Conservation (phyloP, 2,113 vertebrate genomes). For the Rhipidura dahli region DNA sequence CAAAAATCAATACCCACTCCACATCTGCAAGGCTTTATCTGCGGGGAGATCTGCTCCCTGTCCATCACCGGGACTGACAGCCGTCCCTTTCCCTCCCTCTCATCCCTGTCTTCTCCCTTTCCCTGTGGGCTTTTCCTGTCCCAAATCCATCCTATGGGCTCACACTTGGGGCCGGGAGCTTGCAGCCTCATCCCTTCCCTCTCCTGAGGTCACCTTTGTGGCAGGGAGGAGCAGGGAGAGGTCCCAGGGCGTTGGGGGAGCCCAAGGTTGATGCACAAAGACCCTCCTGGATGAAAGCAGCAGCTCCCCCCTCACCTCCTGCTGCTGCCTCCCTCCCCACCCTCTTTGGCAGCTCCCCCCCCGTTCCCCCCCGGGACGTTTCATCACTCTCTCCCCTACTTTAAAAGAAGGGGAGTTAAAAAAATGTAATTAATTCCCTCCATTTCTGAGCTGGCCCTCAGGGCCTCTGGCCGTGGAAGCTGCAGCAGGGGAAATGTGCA, state of each 20-base stretch:
- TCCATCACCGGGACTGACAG: constrained; percentile 72
- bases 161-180: not conserved
- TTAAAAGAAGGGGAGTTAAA: constrained; percentile 80
- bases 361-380: constrained; percentile 21
- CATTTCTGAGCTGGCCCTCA: constrained; percentile 91
- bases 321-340: not conserved
- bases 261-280: constrained; percentile 27
- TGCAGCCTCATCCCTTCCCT: not conserved
- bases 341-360: constrained; percentile 30
- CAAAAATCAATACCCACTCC: constrained; percentile 75
- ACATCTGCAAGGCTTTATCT: constrained; percentile 80
- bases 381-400: constrained; percentile 67
- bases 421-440: constrained; percentile 99
- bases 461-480: constrained; percentile 84
- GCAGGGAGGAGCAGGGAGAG: not conserved
- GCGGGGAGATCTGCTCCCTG: constrained; percentile 71
- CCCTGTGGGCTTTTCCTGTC: constrained; percentile 19
- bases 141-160: constrained; percentile 59
- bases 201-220: constrained; percentile 15
- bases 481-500: constrained; percentile 93
- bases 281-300: constrained; percentile 19
- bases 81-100: constrained; percentile 36
- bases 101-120: not conserved
- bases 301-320: not conserved
- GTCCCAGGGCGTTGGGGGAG: not conserved